Conservation (phyloP, 2,797 vertebrate genomes). For the Prunella strophiata region DNA sequence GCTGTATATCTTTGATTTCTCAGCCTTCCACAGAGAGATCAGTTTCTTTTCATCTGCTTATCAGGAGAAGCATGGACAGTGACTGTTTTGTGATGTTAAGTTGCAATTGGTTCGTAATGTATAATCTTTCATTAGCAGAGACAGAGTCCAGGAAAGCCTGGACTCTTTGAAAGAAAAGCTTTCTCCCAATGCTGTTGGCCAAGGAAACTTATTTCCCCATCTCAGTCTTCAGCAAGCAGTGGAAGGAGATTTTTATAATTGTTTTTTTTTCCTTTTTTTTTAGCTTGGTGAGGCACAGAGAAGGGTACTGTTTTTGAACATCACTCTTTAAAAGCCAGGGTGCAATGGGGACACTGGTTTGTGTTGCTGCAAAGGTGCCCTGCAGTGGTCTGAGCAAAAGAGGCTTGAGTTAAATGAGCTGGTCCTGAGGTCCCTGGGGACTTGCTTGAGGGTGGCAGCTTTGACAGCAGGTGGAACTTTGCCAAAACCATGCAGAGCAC, state of each 20-base stretch:
- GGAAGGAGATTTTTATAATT: neutral
- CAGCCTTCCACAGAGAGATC: neutral
- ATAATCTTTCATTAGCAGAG: neutral
- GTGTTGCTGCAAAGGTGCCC: neutral
- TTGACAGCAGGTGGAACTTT: neutral
- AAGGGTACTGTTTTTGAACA: fast-evolving
- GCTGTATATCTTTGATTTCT: neutral
- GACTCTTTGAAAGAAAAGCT: neutral
- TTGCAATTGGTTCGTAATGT: neutral
- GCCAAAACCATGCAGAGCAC: neutral
- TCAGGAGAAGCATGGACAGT: neutral
- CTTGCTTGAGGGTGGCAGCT: neutral
- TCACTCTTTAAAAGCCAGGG: neutral
- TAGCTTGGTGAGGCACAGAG: neutral
- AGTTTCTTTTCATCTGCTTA: neutral
- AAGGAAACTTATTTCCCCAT: neutral
- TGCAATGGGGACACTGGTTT: neutral
- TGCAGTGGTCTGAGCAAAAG: neutral
- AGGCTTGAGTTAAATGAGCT: neutral
- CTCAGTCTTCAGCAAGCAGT: neutral
- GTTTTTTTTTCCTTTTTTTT: neutral
- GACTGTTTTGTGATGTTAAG: neutral
- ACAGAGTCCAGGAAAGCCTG: neutral
- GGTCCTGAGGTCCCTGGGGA: neutral
- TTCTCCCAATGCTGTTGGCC: neutral